Evolutionary conservation across 2,113 vertebrate species (phyloP), one percentile per base, ranked within the genome.

Genomic region (Macaca mulatta): DNA sequence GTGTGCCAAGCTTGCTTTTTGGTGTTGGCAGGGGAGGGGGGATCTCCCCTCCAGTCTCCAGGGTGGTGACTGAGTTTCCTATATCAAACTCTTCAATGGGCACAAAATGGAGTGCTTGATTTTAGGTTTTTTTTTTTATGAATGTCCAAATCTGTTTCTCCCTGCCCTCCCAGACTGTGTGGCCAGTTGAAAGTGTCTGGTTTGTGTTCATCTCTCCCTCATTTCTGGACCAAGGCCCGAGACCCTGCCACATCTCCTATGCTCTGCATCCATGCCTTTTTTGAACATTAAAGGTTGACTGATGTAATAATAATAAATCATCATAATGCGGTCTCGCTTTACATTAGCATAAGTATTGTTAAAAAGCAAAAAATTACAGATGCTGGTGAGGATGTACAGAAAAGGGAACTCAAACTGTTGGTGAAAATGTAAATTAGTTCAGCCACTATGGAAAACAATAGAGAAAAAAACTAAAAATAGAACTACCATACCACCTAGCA

Each of bases 281-380:
- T 97, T 98, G 97, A 97, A 98, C 97, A 97, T 98, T 98, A 98
- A 98, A 98, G 97, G 94, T 98, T 57, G 91, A 97, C 97, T 98
- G 97, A 98, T 97, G 97, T 97, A 98, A 30, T 30, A 69, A 69
- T 17, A 69, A 35, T 17, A 69, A 43, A 43, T 43, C 40, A 69
- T 35, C 32, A 69, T 35, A 69, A 69, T n/a, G 67, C 17, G 3
- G 30, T 69, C 32, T 69, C 32, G 18, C 30, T 69, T 32, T 35
- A n/a, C 67, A 16, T 69, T n/a, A 69, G 6, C 35, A 69, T 69
- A 35, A 18, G 30, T 18, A 8, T 69, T 69, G 35, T 18, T 35
- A 69, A 69, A 16, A 69, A n/a, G 32, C 13, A 69, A 69, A 69
- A 69, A 69, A 18, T 69, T 35, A 69, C 32, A 69, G 27, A 32